Evolutionary conservation across 2,888 invertebrate species (phyloP), one percentile per base, ranked within the genome.

Genomic region (Coleophora flavipennella): DNA sequence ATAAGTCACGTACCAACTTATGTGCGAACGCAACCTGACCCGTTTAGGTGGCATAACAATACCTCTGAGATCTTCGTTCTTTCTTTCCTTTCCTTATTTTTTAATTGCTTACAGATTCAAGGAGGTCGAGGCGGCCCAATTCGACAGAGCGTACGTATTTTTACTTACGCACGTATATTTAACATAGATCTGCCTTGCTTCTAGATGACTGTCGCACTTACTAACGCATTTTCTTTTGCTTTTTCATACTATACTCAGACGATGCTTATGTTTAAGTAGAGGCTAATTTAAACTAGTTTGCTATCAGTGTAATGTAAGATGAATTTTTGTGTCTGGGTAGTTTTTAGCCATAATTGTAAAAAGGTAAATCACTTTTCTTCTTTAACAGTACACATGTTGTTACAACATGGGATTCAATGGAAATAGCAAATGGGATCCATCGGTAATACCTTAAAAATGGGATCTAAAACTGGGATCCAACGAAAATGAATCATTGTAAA

Each of bases 91-190:
- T 77, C 79, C 80, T 79, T 79, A 78, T 76, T 75, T 58, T 85
- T 80, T 73, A 80, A 84, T 85, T 85, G 83, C 89, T 92, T 92
- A 66, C 92, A 92, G 92, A 91, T 92, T 91, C 91, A 92, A 92
- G 91, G 92, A 92, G 87, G 87, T 90, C 73, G 92, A 92, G 88
- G 90, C 90, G 77, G 90, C 91, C 67, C 89, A 87, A 59, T 79
- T 91, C 89, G 92, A 92, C 85, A 87, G 92, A 91, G 89, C 92
- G 91, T 92, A 92, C 88, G 92, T 92, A 92, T 86, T 73, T 69
- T 75, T 77, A 75, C 70, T 70, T 63, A 57, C 61, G 71, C 70
- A 72, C 66, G 54, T 13, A 11, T 13, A 11, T 31, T 58, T 59
- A 59, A 54, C 51, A 49, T 59, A 57, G 69, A 72, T 75, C 66